Evolutionary conservation across 2,888 invertebrate genomes (phyloP).

Genomic region (Seladonia tumulorum): DNA sequence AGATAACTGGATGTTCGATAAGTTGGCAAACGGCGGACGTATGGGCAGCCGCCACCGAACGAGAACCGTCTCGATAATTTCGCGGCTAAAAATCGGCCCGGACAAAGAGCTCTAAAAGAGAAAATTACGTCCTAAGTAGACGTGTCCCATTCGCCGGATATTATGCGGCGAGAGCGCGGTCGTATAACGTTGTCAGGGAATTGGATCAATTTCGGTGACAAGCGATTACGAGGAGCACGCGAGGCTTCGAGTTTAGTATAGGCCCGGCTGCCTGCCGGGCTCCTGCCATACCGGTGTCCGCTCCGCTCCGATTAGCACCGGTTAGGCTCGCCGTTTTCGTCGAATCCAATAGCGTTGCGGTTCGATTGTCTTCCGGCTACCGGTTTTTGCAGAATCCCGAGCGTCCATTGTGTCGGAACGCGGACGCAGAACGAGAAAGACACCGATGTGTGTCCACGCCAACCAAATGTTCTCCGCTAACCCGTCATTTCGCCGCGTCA

Average conservation of each 20-base stretch:
- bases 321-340: constrained; percentile 16
- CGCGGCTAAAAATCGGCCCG: neutral
- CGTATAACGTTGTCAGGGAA: constrained; percentile 41
- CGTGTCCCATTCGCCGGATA: constrained; percentile 31
- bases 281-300: neutral
- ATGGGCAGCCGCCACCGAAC: neutral
- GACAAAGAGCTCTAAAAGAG: constrained; percentile 14
- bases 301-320: neutral
- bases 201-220: constrained; percentile 67
- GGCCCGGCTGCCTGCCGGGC: neutral
- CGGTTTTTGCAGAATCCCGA: constrained; percentile 17
- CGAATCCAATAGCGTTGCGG: constrained; percentile 48
- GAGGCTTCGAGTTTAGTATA: constrained; percentile 16
- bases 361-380: constrained; percentile 39
- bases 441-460: constrained; percentile 42
- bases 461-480: constrained; percentile 51
- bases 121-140: constrained; percentile 43
- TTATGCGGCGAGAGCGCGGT: constrained; percentile 32
- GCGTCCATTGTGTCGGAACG: constrained; percentile 17
- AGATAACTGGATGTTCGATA: neutral
- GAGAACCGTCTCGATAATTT: constrained; percentile 8
- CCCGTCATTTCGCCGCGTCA: constrained; percentile 59
- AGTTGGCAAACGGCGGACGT: neutral
- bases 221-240: constrained; percentile 65
- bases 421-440: neutral